Base-by-base conservation (phyloP, 2,113 vertebrate genomes). In the Mesembrinibis cayennensis region DNA sequence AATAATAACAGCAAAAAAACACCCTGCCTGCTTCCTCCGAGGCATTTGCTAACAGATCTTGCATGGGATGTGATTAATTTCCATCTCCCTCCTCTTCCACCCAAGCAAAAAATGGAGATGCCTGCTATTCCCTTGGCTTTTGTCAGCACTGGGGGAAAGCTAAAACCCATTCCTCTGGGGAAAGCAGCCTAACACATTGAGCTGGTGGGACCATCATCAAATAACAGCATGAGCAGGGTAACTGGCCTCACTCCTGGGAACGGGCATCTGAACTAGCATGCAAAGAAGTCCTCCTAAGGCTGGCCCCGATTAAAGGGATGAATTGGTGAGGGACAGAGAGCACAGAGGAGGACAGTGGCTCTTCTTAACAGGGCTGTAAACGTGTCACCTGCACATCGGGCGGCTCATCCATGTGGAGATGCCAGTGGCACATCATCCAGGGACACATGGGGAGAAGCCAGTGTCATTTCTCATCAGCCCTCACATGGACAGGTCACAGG, bases 391-490 rank as follows among this genome's bases (percentile, higher is more conserved):
- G 7, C 61, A 77, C 18, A 3, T 90, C 26, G 50, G 38, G 26
- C 15, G 16, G 66, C 69, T 73, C 6, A 2, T 27, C 77, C 13
- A 2, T 22, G 20, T 65, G 65, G 67, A 92, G 49, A 47, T 85
- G 76, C 59, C 80, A 82, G 47, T 19, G 53, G 11, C 50, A 25
- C 22, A 1, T 87, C 93, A 89, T 1, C 88, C 80, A 45, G 86
- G 55, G 73, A 87, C 58, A 22, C 3, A 2, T 1, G 3, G 53
- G 27, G 30, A 95, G 94, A 82, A 94, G 76, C 1, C 6, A 72
- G 81, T 4, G 79, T 96, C 96, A 7, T 72, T 96, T 96, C 96
- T 96, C 96, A 98, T 98, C 94, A 94, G 74, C 49, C 84, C n/a
- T 73, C n/a, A 7, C 13, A 13, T 7, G 45, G 87, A 90, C 93